phyloP scores from a whole-genome alignment of 2,113 vertebrate species.

The Tragelaphus strepsiceros region DNA sequence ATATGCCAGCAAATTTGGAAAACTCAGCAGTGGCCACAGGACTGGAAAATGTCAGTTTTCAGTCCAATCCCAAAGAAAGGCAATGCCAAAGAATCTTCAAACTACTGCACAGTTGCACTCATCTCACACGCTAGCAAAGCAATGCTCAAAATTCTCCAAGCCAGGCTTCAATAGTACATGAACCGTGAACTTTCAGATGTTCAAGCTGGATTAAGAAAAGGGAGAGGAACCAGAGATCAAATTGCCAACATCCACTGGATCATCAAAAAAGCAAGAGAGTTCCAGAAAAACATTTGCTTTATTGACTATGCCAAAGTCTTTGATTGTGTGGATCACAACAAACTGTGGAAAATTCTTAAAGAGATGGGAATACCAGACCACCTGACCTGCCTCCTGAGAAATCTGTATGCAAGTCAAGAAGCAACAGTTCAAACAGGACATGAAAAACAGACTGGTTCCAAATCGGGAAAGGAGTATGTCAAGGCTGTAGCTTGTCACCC shows the following conservation, averaged over 20 bases:
- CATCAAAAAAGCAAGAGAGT: not conserved
- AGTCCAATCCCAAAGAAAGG: not conserved
- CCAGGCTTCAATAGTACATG: not conserved
- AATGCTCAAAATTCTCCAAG: not conserved
- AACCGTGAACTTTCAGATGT: rapidly evolving
- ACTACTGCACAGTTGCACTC: not conserved
- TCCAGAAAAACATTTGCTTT: not conserved
- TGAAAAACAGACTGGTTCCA: not conserved
- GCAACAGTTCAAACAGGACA: not conserved
- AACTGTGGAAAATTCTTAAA: not conserved
- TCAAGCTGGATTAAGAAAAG: not conserved
- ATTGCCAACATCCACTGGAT: not conserved
- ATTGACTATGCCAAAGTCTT: not conserved
- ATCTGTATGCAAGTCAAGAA: not conserved
- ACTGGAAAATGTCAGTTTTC: not conserved
- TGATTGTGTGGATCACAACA: not conserved
- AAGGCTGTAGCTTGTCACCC: not conserved
- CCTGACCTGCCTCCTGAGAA: not conserved
- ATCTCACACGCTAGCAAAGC: not conserved
- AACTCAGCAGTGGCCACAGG: not conserved
- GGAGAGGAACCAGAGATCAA: not conserved
- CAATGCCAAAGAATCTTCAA: not conserved
- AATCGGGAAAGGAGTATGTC: not conserved
- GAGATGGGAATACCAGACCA: not conserved
- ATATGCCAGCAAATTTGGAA: not conserved